These are phyloP conservation scores for Leptonema lineaticorne DNA, from an alignment of 1,140 invertebrate genomes.

Conservation along the genomic window DNA sequence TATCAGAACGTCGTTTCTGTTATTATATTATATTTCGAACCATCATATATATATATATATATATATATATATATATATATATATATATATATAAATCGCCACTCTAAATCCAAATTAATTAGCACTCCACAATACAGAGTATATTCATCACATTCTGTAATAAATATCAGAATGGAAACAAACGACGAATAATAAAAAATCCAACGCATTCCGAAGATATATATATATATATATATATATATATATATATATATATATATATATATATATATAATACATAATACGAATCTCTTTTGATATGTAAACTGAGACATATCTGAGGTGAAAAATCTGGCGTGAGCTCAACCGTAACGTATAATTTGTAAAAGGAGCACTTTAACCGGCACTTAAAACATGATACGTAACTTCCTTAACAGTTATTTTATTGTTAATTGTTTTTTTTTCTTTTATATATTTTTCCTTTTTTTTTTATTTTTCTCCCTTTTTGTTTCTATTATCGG, in stretches of 20 bases:
- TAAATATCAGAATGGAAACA: neutral
- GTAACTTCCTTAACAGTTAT: slow-evolving; percentile 29
- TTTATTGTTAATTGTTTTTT: slow-evolving; percentile 40
- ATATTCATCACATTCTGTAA: too few species aligned
- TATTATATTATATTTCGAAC: too few species aligned
- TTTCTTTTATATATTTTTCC: too few species aligned
- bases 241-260: neutral
- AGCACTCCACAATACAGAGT: too few species aligned
- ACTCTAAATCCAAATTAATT: too few species aligned
- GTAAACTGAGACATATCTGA: slow-evolving; percentile 28
- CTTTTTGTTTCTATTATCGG: too few species aligned
- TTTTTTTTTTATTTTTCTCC: too few species aligned
- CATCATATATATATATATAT: too few species aligned
- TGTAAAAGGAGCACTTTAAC: slow-evolving; percentile 33
- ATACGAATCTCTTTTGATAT: neutral
- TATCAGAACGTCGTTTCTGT: too few species aligned
- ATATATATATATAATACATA: neutral
- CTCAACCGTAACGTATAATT: slow-evolving; percentile 39
- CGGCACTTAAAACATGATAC: slow-evolving; percentile 36
- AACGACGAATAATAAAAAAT: neutral
- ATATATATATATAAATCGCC: too few species aligned
- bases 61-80: too few species aligned
- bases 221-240: neutral
- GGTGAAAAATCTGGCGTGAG: slow-evolving; percentile 32
- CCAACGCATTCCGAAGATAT: neutral